Evolutionary conservation across 2,888 invertebrate genomes (phyloP), one percentile per base, ranked within the genome.

Genomic region (Diarsia dahlii): DNA sequence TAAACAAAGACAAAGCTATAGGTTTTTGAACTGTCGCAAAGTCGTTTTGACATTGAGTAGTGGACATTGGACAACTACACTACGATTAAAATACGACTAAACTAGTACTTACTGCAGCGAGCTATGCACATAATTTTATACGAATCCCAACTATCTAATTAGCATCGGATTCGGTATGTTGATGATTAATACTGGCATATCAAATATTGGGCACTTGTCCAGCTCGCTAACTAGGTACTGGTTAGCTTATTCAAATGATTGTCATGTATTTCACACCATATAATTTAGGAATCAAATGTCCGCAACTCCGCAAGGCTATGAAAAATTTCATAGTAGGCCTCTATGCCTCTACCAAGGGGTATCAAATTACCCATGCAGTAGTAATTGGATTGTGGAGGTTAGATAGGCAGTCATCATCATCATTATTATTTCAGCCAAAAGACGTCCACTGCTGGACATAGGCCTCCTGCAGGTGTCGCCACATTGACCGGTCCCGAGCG

Each of bases 191-290:
- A 46, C 54, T 62, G 20, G 28, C 28, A 34, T 66, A 62, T 45
- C 66, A 45, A 10, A 81, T 23, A 50, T 81, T 81, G 74, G 75
- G 81, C 78, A 78, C 15, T 13, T 1, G 48, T 81, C 66, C 81
- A 81, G 66, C 8, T 60, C 54, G 48, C 9, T 65, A 46, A 80
- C 39, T 66, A 62, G 48, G 10, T 18, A 50, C 28, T 45, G 15
- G 45, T 23, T 68, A n/a, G 13, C 3, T 50, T 13, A 60, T 78
- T 45, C 5, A 70, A 20, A 60, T 69, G 3, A 45, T 45, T 45
- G 45, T 45, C 13, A 6, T 63, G 62, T n/a, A 63, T 63, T 63
- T 63, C 8, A 8, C 45, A 45, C 13, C 45, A 63, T 63, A 0
- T 12, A 6, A 62, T n/a, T 45, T 12, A n/a, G 62, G 2, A 12